These are phyloP conservation scores for Ascaphus truei DNA, from an alignment of 2,113 vertebrate genomes.

Conservation along the genomic window DNA sequence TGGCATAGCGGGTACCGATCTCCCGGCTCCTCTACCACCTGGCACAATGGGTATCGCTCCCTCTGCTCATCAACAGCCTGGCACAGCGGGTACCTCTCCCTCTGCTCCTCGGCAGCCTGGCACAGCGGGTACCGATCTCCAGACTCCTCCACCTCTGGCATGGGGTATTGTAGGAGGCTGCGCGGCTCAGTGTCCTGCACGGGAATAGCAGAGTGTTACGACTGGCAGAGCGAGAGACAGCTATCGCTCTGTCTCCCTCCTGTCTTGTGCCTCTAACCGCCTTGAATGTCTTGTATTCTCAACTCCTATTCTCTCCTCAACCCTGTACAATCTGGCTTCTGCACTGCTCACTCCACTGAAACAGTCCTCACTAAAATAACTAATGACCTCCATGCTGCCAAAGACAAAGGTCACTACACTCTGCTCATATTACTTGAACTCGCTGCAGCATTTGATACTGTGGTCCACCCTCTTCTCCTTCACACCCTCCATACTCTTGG, in stretches of 20 bases:
- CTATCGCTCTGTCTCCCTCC: too few relatives aligned
- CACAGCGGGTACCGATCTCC: constrained; percentile 1
- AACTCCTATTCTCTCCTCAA: too few relatives aligned
- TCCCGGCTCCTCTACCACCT: background rate
- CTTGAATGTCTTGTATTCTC: too few relatives aligned
- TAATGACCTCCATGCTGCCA: too few relatives aligned
- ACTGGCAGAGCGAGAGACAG: background rate
- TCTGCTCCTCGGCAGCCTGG: background rate
- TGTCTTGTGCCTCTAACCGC: too few relatives aligned
- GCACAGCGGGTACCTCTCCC: background rate
- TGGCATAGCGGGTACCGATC: background rate
- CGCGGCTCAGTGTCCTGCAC: constrained; percentile 9
- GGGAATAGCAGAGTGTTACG: background rate
- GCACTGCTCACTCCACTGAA: too few relatives aligned
- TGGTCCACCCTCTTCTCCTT: too few relatives aligned
- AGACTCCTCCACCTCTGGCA: background rate
- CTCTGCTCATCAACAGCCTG: constrained; percentile 2
- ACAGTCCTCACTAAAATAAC: background rate
- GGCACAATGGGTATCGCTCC: constrained; percentile 8
- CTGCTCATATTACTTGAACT: too few relatives aligned
- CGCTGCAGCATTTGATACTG: too few relatives aligned
- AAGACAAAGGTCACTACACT: too few relatives aligned
- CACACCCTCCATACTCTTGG: too few relatives aligned
- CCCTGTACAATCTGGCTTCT: too few relatives aligned
- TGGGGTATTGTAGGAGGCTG: constrained; percentile 22